phyloP scores from a whole-genome alignment of 2,113 vertebrate species.

The Cryptotis parvus region DNA sequence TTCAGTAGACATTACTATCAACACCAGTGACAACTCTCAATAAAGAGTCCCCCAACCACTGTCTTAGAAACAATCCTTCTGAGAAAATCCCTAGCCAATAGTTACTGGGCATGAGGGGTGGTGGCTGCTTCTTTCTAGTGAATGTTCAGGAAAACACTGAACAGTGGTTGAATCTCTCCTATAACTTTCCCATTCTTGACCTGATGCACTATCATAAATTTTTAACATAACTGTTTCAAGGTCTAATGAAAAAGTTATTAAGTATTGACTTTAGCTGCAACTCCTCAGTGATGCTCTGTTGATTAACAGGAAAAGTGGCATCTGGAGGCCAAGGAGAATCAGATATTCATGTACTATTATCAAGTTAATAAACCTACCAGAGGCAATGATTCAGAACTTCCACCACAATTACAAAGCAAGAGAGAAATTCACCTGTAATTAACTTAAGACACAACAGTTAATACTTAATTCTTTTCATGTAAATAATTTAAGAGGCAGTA shows the following conservation, averaged over 20 bases:
- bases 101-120: neutral
- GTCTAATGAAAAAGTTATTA: slow-evolving; percentile 77
- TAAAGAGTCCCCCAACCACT: neutral
- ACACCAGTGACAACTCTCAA: slow-evolving; percentile 43
- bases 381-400: neutral
- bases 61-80: slow-evolving; percentile 42
- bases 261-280: slow-evolving; percentile 71
- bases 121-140: neutral
- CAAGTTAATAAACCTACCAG: slow-evolving; percentile 46
- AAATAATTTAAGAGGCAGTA: slow-evolving; percentile 40
- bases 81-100: neutral
- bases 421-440: slow-evolving; percentile 45
- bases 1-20: slow-evolving; percentile 44
- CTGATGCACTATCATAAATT: slow-evolving; percentile 55
- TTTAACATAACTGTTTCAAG: slow-evolving; percentile 64
- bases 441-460: slow-evolving; percentile 12
- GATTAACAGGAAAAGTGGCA: slow-evolving; percentile 51
- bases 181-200: neutral
- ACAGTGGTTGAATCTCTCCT: slow-evolving; percentile 27
- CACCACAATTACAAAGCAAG: neutral
- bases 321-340: slow-evolving; percentile 14
- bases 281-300: neutral
- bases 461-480: neutral
- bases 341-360: neutral
- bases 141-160: slow-evolving; percentile 18